A percentile compares a stretch with the other conserved stretches of the same genome.
phyloP scores from a whole-genome alignment of 2,797 vertebrate genomes.

The Oreochromis grahami region DNA sequence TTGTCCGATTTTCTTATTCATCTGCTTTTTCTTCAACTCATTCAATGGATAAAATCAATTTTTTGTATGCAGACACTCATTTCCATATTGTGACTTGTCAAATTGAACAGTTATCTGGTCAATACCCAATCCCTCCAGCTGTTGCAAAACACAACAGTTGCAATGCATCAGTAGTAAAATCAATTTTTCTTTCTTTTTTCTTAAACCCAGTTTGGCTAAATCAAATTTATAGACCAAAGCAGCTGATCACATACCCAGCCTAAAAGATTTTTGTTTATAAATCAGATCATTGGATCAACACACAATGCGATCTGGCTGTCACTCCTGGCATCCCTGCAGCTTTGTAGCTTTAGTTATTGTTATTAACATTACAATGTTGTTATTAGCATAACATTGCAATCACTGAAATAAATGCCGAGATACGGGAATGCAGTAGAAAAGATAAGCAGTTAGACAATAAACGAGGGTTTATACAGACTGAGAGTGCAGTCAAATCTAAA shows the following conservation, averaged over 20 bases:
- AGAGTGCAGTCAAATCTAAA: not conserved
- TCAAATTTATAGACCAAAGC: too few relatives aligned
- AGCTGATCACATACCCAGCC: not conserved
- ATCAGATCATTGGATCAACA: not conserved
- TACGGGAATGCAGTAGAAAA: not conserved
- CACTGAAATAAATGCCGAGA: not conserved
- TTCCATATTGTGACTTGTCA: not conserved
- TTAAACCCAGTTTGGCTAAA: not conserved
- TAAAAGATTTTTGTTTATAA: not conserved
- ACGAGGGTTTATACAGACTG: not conserved
- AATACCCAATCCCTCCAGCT: not conserved
- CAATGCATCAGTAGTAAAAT: not conserved
- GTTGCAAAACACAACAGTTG: not conserved
- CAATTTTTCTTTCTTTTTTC: not conserved
- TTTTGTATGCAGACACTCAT: not conserved
- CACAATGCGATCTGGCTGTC: not conserved
- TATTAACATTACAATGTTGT: not conserved
- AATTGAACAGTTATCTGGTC: not conserved
- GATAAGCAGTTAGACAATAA: not conserved
- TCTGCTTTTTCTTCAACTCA: not conserved
- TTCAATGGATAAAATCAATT: not conserved
- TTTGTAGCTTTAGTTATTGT: not conserved
- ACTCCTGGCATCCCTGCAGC: not conserved
- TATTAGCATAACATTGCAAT: not conserved
- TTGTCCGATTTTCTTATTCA: not conserved